Evolutionary conservation across 2,888 invertebrate species (phyloP), one percentile per base, ranked within the genome.

Genomic region (Troides helena): DNA sequence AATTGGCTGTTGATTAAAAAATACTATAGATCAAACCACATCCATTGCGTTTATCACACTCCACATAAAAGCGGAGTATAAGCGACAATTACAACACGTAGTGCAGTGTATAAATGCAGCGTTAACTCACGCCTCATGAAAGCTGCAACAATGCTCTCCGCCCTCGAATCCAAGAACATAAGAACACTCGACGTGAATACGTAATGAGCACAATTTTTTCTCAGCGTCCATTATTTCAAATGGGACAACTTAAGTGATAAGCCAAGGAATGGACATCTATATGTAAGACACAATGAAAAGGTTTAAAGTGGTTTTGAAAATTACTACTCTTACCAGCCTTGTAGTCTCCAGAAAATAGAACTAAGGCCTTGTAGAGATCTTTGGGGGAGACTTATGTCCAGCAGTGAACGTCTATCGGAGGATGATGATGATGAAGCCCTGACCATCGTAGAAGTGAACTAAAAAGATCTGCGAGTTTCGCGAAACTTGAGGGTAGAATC

Each of bases 91-190:
- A 63, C 12, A 17, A 23, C n/a, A 14, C 7, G 25, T 36, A 60
- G 60, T 30, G 23, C 36, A 56, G 60, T 63, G 14, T 36, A 39
- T 50, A 68, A 58, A 39, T 39, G 36, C 59, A 64, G 53, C 64
- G 36, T 68, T 59, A 64, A 53, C 53, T 64, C 25, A 58, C 58
- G 60, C 53, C 63, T 64, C 53, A 64, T 64, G 64, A 60, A 21
- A 21, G 60, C 68, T 56, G 50, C 60, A 63, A 53, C 59, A 53
- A 64, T 25, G 14, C 53, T 39, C 53, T 46, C 30, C 17, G 23
- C 39, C 21, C 64, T 60, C 53, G 50, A 46, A 59, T 62, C 46
- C 12, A 63, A 59, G 36, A 39, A 21, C 62, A 43, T 67, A 46
- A 39, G 14, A 39, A 36, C 21, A 43, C 62, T 50, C n/a, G 53